Base-by-base conservation (phyloP, 2,113 vertebrate genomes). In the Panurus biarmicus region DNA sequence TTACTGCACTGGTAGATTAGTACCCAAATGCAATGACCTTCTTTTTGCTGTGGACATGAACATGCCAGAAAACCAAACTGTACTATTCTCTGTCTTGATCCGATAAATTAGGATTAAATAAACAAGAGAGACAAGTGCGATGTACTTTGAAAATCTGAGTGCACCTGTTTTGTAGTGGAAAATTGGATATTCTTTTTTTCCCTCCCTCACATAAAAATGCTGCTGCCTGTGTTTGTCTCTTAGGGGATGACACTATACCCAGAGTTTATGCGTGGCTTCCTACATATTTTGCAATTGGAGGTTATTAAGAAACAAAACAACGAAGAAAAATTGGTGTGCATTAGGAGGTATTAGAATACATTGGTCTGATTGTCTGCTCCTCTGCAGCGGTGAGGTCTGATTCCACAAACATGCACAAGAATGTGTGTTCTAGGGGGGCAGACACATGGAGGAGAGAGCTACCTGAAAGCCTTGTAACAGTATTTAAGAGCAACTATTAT, bases 1-100 rank as follows among this genome's bases (percentile, higher is more conserved):
- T 95, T 96, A 76, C 95, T 97, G 97, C 96, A 96, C 93, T 95
- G 89, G 86, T 90, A 95, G 76, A 95, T 96, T 96, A 85, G 71
- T 94, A 94, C 91, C 94, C 57, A 77, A 95, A 90, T 54, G 75
- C 67, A 78, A 73, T 89, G 81, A 96, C 87, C 79, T 91, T 90
- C 73, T 94, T 95, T 95, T 79, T 58, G 90, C 87, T n/a, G 35
- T 73, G 91, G 90, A 93, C 56, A 75, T 58, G 81, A 79, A 89
- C 71, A 95, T 87, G 92, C 90, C 91, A 96, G 93, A 82, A 95
- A 96, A 89, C 69, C 65, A 82, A 96, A 90, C 85, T 38, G 71
- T 38, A 61, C 33, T 76, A 85, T 95, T 91, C 79, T 85, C 82
- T 69, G 31, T 64, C 48, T 36, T 80, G 61, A 88, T 91, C 20